phyloP scores from a whole-genome alignment of 2,113 vertebrate genomes.

The Dicerorhinus sumatrensis region DNA sequence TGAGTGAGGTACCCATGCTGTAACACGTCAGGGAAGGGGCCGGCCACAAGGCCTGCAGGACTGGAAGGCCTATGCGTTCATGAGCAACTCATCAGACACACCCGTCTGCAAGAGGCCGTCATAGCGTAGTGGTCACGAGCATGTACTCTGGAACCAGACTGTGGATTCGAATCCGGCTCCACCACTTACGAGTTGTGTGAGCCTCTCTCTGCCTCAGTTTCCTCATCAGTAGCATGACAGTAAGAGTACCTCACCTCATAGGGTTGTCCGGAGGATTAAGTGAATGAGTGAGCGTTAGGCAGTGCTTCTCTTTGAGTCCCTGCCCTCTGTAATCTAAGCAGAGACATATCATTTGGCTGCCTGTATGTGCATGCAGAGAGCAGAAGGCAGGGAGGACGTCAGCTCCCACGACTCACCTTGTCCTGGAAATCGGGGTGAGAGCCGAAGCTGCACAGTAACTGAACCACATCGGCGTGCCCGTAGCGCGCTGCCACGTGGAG shows the following conservation, averaged over 20 bases:
- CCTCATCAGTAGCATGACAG: not conserved
- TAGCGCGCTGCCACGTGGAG: slow-evolving; percentile 97
- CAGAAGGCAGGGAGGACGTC: not conserved
- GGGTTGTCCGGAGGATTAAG: not conserved
- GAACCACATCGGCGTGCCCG: slow-evolving; percentile 96
- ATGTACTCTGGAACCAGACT: not conserved
- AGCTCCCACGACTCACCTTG: slow-evolving; percentile 87
- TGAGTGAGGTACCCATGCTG: accelerated
- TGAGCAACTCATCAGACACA: not conserved
- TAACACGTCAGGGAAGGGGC: not conserved
- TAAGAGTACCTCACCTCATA: not conserved
- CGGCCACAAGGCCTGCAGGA: accelerated
- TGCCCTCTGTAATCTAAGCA: not conserved
- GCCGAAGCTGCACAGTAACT: slow-evolving; percentile 94
- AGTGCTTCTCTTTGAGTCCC: not conserved
- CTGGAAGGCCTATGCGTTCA: not conserved
- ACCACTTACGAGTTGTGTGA: not conserved
- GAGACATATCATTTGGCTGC: not conserved
- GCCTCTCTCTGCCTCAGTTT: not conserved
- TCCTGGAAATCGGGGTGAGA: slow-evolving; percentile 95
- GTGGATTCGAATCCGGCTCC: not conserved
- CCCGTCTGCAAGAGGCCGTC: accelerated
- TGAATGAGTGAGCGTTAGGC: not conserved
- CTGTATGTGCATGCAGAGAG: accelerated
- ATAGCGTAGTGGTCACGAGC: accelerated